Percentiles rank a stretch among this genome's conserved stretches.
These are phyloP conservation scores for Mythimna lalbum DNA, from an alignment of 2,888 invertebrate genomes.

Conservation along the genomic window DNA sequence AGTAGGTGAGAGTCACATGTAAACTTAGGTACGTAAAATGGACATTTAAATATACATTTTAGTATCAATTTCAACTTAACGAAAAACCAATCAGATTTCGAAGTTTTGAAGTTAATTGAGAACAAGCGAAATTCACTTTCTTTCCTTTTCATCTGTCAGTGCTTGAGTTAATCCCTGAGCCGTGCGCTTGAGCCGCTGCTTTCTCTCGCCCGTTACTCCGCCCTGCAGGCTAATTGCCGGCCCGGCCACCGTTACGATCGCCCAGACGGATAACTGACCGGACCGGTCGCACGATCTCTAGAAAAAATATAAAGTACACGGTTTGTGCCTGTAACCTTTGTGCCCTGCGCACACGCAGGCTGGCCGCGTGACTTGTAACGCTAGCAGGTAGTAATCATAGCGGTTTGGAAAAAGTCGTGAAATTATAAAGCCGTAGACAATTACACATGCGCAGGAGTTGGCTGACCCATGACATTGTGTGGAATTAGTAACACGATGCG, in stretches of 20 bases:
- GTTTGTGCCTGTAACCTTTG: constrained; percentile 29
- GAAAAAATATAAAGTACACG: constrained; percentile 33
- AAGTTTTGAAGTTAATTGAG: constrained; percentile 16
- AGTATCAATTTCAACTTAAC: constrained; percentile 13
- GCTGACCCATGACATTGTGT: background rate
- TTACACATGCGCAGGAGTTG: background rate
- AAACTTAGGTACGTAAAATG: too few relatives aligned
- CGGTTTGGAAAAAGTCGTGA: constrained; percentile 11
- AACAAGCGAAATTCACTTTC: constrained; percentile 31
- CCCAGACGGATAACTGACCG: constrained; percentile 39
- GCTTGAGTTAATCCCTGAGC: constrained; percentile 24
- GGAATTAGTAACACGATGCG: background rate
- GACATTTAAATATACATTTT: background rate
- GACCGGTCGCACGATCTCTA: constrained; percentile 19
- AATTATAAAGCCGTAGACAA: constrained; percentile 14
- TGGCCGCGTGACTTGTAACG: constrained; percentile 5
- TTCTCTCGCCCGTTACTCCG: constrained; percentile 44
- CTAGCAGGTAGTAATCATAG: constrained; percentile 3
- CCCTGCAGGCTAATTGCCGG: constrained; percentile 39
- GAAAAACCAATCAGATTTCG: background rate
- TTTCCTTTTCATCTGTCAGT: constrained; percentile 16
- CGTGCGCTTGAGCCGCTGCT: constrained; percentile 30
- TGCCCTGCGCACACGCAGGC: constrained; percentile 4
- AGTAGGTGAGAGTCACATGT: background rate
- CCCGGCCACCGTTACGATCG: constrained; percentile 40